Evolutionary conservation across 2,797 vertebrate genomes (phyloP), one percentile per base, ranked within the genome.

Genomic region (Coluber constrictor): DNA sequence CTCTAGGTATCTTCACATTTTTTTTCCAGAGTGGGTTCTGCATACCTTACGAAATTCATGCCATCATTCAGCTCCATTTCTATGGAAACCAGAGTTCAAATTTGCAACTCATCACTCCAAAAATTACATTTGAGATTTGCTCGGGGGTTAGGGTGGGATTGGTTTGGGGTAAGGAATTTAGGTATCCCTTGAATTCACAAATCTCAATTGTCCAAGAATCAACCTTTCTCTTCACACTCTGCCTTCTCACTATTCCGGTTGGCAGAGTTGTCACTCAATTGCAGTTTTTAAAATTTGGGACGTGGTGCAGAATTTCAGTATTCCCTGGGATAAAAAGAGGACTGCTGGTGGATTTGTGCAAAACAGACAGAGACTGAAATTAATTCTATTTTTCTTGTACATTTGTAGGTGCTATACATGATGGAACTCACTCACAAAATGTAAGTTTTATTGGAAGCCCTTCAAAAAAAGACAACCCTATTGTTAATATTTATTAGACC

Each of bases 401-500:
- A 3, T 8, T 32, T 91, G 54, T 47, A 79, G 2, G 18, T 54
- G 12, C 27, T 89, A 32, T 55, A 54, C 37, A 54, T 70, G 15
- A 43, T 83, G 27, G 87, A 54, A 51, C 23, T 2, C 29, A 79
- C 20, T 23, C 66, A 83, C 55, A 92, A 92, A 90, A 70, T 13
- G 56, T n/a, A 13, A 88, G 57, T 89, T 94, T 90, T 88, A 92
- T 91, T 91, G 92, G 54, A 93, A 91, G 18, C 3, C 92, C 18
- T 60, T 86, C 54, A 70, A 88, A 32, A 57, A 92, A 92, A 92
- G 56, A 54, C 56, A 57, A 57, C 37, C 91, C n/a, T 57, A 79
- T 90, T 89, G 16, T 92, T 94, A 93, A 15, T 54, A 90, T 93
- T 93, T 95, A 91, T 74, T 90, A 12, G 92, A n/a, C 25, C 25